phyloP scores from a whole-genome alignment of 37 sponge, comb jelly and placozoan genomes.

The Mnemiopsis leidyi region DNA sequence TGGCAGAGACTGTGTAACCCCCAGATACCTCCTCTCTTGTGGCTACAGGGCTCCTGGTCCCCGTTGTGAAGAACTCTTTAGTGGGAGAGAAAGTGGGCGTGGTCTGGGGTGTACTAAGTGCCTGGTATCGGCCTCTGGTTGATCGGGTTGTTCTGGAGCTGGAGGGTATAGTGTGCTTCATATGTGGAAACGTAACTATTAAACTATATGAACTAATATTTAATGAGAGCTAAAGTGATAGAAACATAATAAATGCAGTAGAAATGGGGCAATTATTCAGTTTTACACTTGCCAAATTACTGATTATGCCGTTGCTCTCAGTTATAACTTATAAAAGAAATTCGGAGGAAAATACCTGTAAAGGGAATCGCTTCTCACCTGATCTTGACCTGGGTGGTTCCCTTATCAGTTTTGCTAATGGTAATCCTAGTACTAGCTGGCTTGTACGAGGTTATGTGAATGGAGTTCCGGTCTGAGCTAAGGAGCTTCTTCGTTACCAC shows the following conservation, averaged over 20 bases:
- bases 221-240: no score
- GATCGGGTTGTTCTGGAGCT: not conserved
- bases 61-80: not conserved
- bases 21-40: no score
- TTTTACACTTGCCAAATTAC: no score
- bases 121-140: not conserved
- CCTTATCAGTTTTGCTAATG: not conserved
- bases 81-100: not conserved
- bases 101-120: not conserved
- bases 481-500: not conserved
- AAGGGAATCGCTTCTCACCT: not conserved
- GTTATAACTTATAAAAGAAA: no score
- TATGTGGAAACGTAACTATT: no score
- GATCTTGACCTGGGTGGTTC: not conserved
- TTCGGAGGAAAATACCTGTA: no score
- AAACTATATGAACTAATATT: no score
- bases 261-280: no score
- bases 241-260: no score
- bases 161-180: no score
- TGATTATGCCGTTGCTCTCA: no score
- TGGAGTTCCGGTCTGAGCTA: not conserved
- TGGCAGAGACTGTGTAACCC: not conserved
- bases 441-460: not conserved
- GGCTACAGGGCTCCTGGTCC: not conserved
- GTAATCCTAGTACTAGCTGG: not conserved